Base-by-base conservation (phyloP, 2,797 vertebrate genomes). In the Taeniopygia guttata region DNA sequence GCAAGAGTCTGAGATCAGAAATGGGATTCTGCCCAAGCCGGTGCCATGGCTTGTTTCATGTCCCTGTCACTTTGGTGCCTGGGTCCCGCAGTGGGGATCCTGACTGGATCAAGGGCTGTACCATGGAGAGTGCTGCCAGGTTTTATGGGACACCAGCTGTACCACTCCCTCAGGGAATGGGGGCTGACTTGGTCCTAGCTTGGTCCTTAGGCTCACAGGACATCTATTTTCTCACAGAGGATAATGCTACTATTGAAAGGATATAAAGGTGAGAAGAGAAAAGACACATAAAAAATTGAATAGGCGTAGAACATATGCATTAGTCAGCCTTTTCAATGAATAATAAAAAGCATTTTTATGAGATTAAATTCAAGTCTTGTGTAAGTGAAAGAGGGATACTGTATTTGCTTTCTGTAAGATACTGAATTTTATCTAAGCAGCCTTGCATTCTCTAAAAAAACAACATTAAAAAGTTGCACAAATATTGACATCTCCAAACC, bases 321-420 rank as follows among this genome's bases (percentile, higher is more conserved):
- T 84, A 91, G 49, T 77, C 82, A 92, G 59, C 10, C 56, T 87
- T 96, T 93, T 94, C 79, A 93, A 86, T 94, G 89, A 76, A 90
- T 84, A 92, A 93, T 70, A 95, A 60, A 75, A 94, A 82, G 32
- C 42, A 58, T 73, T 93, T 93, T 64, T 88, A 88, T 56, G 45
- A 86, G 63, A 88, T 95, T 91, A 94, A 94, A 91, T 94, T 88
- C 74, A 79, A 88, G 27, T 25, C 55, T 78, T 86, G 38, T 78
- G 21, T 85, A 83, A 92, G 72, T 78, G 54, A 91, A 62, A 87
- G 42, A 38, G 23, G 84, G 78, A 76, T 45, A 26, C 29, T 75
- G 15, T 52, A 45, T 49, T 72, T 83, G 40, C 21, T 84, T 87
- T 86, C 45, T 85, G 8, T 48, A 51, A 72, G 45, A 62, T 32